These are phyloP conservation scores for Cataglyphis hispanica DNA, from an alignment of 1,140 invertebrate genomes.

Conservation along the genomic window DNA sequence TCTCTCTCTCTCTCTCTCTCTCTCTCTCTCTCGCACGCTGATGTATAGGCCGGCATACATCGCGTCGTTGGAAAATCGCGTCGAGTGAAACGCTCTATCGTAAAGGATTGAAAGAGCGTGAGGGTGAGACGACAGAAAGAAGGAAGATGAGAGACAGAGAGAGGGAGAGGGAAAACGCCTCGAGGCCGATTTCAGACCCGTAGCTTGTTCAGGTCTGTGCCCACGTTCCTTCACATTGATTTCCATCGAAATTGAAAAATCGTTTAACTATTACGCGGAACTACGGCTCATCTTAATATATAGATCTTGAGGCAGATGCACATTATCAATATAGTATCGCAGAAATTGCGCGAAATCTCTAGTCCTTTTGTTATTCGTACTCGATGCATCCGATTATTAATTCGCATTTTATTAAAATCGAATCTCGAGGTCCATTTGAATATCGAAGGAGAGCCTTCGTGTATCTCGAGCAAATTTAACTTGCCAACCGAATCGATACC, in stretches of 20 bases:
- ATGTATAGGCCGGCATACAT: conserved; percentile 74
- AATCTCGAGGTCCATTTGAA: conserved; percentile 31
- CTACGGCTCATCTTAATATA: background rate
- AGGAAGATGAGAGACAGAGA: background rate
- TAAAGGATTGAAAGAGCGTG: conserved; percentile 68
- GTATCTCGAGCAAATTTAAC: conserved; percentile 22
- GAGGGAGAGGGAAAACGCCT: conserved; percentile 45
- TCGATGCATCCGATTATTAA: background rate
- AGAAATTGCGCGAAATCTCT: background rate
- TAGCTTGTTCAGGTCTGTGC: conserved; percentile 24
- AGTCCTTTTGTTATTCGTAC: background rate
- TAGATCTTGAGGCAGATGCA: background rate
- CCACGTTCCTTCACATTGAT: conserved; percentile 25
- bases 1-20: too few relatives aligned
- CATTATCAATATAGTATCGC: background rate
- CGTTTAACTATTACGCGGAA: background rate
- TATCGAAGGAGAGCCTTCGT: background rate
- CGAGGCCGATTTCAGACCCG: conserved; percentile 70
- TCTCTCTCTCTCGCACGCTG: conserved; percentile 58
- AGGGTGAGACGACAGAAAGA: conserved; percentile 30
- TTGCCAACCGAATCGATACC: conserved; percentile 16
- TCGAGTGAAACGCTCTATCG: conserved; percentile 65
- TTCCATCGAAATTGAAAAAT: background rate
- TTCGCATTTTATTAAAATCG: conserved; percentile 30
- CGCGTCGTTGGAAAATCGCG: conserved; percentile 74